These are phyloP conservation scores for Ceriagrion tenellum DNA, from an alignment of 2,888 invertebrate genomes.

Conservation along the genomic window DNA sequence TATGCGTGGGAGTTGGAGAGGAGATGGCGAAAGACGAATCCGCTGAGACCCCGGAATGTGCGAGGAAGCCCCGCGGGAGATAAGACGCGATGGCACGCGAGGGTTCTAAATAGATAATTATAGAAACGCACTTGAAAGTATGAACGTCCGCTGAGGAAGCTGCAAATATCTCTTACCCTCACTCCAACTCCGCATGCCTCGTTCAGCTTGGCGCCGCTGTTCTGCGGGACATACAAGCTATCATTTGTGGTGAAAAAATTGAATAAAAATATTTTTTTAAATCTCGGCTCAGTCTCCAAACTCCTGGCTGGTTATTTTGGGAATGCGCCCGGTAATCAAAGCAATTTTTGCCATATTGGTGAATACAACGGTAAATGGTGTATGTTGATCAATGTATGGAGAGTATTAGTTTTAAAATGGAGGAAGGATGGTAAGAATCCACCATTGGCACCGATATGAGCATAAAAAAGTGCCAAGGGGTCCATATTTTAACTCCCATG, in stretches of 20 bases:
- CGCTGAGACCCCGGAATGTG: not conserved
- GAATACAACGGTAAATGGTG: too few species aligned
- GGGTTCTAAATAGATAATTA: not conserved
- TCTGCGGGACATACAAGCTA: not conserved
- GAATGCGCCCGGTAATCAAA: too few species aligned
- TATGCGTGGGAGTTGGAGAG: not conserved
- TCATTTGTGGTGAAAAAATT: not conserved
- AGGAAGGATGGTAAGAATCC: too few species aligned
- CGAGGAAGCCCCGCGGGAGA: not conserved
- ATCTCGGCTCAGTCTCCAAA: not conserved
- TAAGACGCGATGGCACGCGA: not conserved
- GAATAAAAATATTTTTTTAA: not conserved
- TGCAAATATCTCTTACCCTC: not conserved
- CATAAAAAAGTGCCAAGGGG: too few species aligned
- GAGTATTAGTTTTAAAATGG: too few species aligned
- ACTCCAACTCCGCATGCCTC: not conserved
- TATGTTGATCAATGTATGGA: too few species aligned
- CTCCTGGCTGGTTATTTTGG: not conserved
- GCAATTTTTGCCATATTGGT: too few species aligned
- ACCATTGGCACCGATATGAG: too few species aligned
- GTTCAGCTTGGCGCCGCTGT: not conserved
- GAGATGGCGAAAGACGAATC: not conserved
- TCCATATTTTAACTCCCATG: too few species aligned
- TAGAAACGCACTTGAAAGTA: not conserved
- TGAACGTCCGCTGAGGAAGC: slow-evolving; percentile 6